phyloP scores from a whole-genome alignment of 2,797 vertebrate species.

The Malacoraja senta region DNA sequence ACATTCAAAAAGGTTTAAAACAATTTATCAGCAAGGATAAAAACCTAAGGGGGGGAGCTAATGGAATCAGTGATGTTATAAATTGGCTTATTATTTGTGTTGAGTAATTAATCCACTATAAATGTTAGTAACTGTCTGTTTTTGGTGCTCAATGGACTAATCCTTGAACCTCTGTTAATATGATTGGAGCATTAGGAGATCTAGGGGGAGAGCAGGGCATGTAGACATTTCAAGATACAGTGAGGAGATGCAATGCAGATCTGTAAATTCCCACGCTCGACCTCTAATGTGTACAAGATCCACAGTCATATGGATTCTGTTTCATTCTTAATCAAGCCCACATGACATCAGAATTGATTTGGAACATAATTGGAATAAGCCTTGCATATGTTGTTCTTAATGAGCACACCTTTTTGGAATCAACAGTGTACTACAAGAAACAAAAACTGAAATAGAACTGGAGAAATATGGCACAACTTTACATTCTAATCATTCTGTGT shows the following conservation, averaged over 20 bases:
- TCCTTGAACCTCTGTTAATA: not conserved
- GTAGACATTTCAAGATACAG: not conserved
- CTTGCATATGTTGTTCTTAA: too few species aligned
- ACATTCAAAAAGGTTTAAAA: constrained; percentile 3
- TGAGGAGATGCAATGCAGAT: not conserved
- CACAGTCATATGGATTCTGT: not conserved
- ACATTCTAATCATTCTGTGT: not conserved
- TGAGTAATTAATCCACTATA: not conserved
- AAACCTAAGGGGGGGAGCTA: not conserved
- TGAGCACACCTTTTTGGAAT: too few species aligned
- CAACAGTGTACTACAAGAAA: too few species aligned
- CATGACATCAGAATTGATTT: not conserved
- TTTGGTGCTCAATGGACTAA: not conserved
- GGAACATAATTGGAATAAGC: not conserved
- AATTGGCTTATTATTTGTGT: constrained; percentile 12
- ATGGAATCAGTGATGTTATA: not conserved
- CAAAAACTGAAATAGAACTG: too few species aligned
- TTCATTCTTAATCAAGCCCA: not conserved
- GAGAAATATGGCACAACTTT: too few species aligned
- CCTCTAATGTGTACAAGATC: not conserved
- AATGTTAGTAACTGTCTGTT: not conserved
- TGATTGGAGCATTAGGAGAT: not conserved
- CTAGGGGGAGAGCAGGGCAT: not conserved
- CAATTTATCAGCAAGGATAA: not conserved
- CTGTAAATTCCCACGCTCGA: not conserved